A percentile compares a stretch with the other conserved stretches of the same genome.
These are phyloP conservation scores for Falco novaeseelandiae DNA, from an alignment of 2,797 vertebrate species.

Conservation along the genomic window DNA sequence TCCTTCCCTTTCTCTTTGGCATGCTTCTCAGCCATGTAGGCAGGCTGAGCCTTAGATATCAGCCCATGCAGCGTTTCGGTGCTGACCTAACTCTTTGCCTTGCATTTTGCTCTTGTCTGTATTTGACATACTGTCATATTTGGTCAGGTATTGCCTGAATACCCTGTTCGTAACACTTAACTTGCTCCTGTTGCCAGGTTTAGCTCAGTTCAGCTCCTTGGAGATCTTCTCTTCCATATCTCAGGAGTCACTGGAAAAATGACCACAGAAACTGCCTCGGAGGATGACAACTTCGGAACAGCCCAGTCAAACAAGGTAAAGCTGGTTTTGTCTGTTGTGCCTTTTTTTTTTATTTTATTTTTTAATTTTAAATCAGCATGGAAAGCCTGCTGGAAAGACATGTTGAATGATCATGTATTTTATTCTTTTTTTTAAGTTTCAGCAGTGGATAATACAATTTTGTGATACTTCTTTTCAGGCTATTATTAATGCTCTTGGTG, in stretches of 20 bases:
- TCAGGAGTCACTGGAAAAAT: constrained; percentile 99
- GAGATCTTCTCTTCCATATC: constrained; percentile 97
- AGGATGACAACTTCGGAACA: constrained; percentile 98
- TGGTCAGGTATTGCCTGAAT: not conserved
- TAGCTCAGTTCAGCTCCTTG: constrained; percentile 98
- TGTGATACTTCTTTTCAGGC: constrained; percentile 77
- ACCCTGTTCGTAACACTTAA: not conserved
- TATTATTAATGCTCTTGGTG: constrained; percentile 92
- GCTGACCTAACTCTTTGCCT: not conserved
- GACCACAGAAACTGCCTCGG: constrained; percentile 97
- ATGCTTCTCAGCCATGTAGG: not conserved
- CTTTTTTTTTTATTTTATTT: not conserved
- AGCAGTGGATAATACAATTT: not conserved
- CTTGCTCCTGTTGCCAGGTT: constrained; percentile 80
- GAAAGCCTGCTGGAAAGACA: not conserved
- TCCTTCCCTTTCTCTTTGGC: not conserved
- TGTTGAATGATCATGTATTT: not conserved
- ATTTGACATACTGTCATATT: fast-evolving
- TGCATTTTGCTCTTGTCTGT: not conserved
- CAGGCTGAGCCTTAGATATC: not conserved
- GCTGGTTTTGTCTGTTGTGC: not conserved
- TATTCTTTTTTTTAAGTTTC: not conserved
- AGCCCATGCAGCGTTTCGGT: not conserved
- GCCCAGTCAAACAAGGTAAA: constrained; percentile 93
- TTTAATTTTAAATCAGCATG: not conserved